Conservation (phyloP, 2,888 invertebrate species). For the Leptogaster cylindrica region DNA sequence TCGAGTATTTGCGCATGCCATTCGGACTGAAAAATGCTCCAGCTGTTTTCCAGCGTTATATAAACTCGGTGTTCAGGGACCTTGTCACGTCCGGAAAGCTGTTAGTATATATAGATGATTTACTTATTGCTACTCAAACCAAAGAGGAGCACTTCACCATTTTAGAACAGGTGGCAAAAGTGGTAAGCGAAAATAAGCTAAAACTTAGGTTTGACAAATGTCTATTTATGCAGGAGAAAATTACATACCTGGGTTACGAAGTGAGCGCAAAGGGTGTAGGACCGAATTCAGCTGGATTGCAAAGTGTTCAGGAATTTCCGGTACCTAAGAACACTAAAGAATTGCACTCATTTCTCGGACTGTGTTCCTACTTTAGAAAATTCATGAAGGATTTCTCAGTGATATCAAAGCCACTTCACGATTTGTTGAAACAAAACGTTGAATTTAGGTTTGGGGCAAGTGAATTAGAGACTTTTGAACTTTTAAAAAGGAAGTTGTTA, state of each 20-base stretch:
- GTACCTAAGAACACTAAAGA: constrained; percentile 48
- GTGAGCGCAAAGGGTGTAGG: constrained; percentile 14
- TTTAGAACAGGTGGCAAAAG: constrained; percentile 38
- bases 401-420: background rate
- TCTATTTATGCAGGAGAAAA: background rate
- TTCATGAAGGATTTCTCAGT: background rate
- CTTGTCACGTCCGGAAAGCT: constrained; percentile 44
- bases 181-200: constrained; percentile 38
- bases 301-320: no score
- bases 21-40: constrained; percentile 28
- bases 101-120: constrained; percentile 49
- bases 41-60: constrained; percentile 40
- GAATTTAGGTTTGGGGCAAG: background rate
- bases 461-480: constrained; percentile 41
- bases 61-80: constrained; percentile 46
- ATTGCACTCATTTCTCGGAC: constrained; percentile 47
- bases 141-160: constrained; percentile 40
- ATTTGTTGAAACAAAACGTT: background rate
- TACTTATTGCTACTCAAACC: constrained; percentile 41
- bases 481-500: constrained; percentile 30
- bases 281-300: constrained; percentile 44
- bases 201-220: no score
- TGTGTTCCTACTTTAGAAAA: constrained; percentile 39
- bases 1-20: constrained; percentile 15
- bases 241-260: constrained; percentile 15